Base-by-base conservation (phyloP, 2,888 invertebrate species). In the Thalpophila matura region DNA sequence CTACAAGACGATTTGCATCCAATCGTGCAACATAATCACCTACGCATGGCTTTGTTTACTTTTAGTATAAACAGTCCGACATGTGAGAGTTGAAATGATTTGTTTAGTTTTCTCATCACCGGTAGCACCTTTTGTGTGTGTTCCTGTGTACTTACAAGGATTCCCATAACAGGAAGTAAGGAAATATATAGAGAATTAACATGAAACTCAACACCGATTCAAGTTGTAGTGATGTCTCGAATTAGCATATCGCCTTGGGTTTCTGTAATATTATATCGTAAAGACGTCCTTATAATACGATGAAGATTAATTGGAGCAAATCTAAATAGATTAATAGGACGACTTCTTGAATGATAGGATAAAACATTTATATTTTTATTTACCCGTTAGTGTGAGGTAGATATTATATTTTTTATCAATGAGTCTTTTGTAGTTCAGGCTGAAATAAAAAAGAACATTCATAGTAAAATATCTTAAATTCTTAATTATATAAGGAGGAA, bases 71-170 rank as follows among this genome's bases (percentile, higher is more conserved):
- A 63, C 59, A 70, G 45, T 26, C 38, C 50, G 51, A 66, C 61
- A 57, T 66, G 54, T 38, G 69, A 63, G 57, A 63, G 33, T 26
- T 9, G 18, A 47, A 66, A 55, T 40, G 29, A 35, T 56, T 58
- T 70, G 74, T 68, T 74, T 74, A 57, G 6, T 26, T 42, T 67
- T 67, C 68, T 46, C 74, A 57, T 57, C 27, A 61, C 12, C 68
- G 45, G 71, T 43, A 67, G 68, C n/a, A n/a, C 43, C 56, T 46
- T 60, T 67, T 60, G 65, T 66, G 18, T 40, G 14, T 43, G 45
- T 50, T 55, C 33, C 38, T 58, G 31, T 54, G 51, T 57, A 54
- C 37, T 42, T 42, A 50, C 10, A 22, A 42, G 27, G 10, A 53
- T 35, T 45, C 18, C 18, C 50, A 4, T 24, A 35, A 46, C 35